Evolutionary conservation across 2,888 invertebrate species (phyloP), one percentile per base, ranked within the genome.

Genomic region (Acronicta aceris): DNA sequence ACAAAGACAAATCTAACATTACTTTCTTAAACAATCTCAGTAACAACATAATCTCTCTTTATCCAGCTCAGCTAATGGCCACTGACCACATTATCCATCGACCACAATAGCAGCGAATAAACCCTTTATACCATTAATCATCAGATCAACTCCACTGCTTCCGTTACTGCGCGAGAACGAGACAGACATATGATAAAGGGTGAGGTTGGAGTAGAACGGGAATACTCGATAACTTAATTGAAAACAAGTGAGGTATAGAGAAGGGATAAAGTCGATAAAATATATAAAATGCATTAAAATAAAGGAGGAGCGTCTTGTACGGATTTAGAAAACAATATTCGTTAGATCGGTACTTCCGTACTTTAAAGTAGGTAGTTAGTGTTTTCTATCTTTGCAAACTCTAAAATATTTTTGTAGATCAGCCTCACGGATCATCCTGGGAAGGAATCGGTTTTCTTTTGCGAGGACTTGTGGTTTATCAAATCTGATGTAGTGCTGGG

Each of bases 161-260:
- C 93, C 92, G 92, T 91, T 90, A 82, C 81, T 58, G 70, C 47
- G 79, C 42, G 49, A 33, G 87, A 89, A 47, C 47, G 86, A 73
- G 87, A 88, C 30, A 54, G 65, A 56, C 15, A 52, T 65, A 83
- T 60, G 2, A 33, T 5, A 13, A 27, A 15, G 27, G 7, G 0
- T 3, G 6, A 43, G 12, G 81, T 62, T 59, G 42, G 77, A 88
- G 61, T 59, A 82, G 78, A 84, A 89, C 50, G 42, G 62, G 57
- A 55, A 62, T 65, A 85, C 83, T 85, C 85, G 85, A 92, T 92
- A 90, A 91, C 92, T 92, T 92, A 92, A 93, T 93, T 92, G 90
- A 90, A 92, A 87, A 86, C 81, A 84, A 84, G 82, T 79, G 83
- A 79, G 71, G 78, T 63, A 51, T 83, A 89, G 85, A 67, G 86